A percentile compares a stretch with the other conserved stretches of the same genome.
These are phyloP conservation scores for Leptonema lineaticorne DNA, from an alignment of 1,140 invertebrate genomes.

Conservation along the genomic window DNA sequence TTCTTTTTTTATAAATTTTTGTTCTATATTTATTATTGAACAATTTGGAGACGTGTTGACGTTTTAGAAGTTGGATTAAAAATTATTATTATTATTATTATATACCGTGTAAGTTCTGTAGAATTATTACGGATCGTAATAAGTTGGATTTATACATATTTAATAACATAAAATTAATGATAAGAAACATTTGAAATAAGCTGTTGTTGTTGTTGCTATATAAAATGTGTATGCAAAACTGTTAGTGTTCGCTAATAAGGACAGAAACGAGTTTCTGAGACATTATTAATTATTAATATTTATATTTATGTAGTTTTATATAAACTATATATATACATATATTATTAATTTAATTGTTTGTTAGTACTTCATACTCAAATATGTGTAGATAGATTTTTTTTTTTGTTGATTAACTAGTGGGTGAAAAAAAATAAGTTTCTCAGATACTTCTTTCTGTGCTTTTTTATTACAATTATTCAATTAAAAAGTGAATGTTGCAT, in stretches of 20 bases:
- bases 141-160: constrained; percentile 24
- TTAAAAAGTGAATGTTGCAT: constrained; percentile 40
- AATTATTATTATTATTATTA: background rate
- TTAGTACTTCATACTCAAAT: background rate
- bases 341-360: background rate
- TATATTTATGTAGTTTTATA: background rate
- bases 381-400: constrained; percentile 29
- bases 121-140: background rate
- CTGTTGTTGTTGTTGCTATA: constrained; percentile 43
- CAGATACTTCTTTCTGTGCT: constrained; percentile 40
- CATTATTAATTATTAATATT: background rate
- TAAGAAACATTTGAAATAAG: constrained; percentile 27
- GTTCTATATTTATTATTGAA: background rate
- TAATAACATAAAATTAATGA: constrained; percentile 7
- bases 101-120: constrained; percentile 8
- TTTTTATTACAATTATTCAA: constrained; percentile 34
- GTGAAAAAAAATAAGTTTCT: constrained; percentile 29
- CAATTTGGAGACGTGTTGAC: background rate
- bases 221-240: constrained; percentile 41
- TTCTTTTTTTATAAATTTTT: background rate
- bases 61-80: background rate
- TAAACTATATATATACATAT: background rate
- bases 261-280: constrained; percentile 37
- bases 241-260: constrained; percentile 40
- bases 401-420: background rate